Evolutionary conservation across 2,113 vertebrate genomes (phyloP).

Genomic region (Enhydra lutris): DNA sequence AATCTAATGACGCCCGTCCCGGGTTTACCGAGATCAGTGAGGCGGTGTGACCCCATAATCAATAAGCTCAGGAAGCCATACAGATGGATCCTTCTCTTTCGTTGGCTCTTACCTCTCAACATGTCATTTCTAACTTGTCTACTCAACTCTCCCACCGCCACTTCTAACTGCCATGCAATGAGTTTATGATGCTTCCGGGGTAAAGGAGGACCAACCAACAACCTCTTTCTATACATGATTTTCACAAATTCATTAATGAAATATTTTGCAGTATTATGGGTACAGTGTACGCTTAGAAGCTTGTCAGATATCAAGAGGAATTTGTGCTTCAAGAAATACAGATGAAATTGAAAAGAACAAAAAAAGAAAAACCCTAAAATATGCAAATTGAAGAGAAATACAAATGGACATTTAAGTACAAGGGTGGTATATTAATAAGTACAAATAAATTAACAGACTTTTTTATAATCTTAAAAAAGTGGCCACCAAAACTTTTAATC

Average conservation of each 20-base stretch:
- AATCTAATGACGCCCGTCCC: not conserved
- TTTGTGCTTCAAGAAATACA: not conserved
- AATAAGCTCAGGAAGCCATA: not conserved
- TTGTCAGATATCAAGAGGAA: not conserved
- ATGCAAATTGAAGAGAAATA: not conserved
- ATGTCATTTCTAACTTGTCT: not conserved
- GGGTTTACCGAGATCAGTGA: not conserved
- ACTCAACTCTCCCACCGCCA: not conserved
- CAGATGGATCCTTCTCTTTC: not conserved
- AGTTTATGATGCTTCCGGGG: not conserved
- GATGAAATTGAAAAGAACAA: not conserved
- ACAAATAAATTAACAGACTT: not conserved
- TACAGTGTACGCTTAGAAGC: not conserved
- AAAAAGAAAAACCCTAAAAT: not conserved
- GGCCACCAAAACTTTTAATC: not conserved
- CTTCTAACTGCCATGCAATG: not conserved
- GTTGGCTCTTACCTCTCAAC: not conserved
- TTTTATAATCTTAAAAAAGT: not conserved
- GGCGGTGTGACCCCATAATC: not conserved
- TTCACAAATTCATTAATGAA: slow-evolving; percentile 4
- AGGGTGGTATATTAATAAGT: not conserved
- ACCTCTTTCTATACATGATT: not conserved
- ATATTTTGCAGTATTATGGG: not conserved
- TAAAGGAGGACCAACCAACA: not conserved
- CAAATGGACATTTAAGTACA: not conserved